phyloP scores from a whole-genome alignment of 2,797 vertebrate species.

The Pseudomugil gertrudae region DNA sequence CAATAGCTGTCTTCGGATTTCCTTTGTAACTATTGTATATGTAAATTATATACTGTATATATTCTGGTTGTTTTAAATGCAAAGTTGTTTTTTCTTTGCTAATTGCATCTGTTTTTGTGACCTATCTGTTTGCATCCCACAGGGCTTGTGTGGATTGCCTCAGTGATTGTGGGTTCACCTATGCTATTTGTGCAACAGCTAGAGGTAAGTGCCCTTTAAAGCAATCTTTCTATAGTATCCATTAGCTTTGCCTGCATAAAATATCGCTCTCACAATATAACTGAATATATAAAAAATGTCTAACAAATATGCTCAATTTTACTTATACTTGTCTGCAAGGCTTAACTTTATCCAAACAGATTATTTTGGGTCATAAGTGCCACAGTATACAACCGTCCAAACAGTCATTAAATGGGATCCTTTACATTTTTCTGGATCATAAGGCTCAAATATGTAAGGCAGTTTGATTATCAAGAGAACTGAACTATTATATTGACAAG shows the following conservation, averaged over 20 bases:
- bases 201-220: constrained; percentile 71
- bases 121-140: constrained; percentile 17
- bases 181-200: constrained; percentile 88
- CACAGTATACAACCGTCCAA: no score
- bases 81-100: background rate
- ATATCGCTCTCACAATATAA: background rate
- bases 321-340: no score
- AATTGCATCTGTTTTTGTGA: background rate
- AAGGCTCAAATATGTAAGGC: background rate
- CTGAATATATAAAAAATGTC: background rate
- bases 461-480: background rate
- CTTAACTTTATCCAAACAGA: no score
- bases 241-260: background rate
- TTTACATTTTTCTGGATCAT: background rate
- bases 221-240: background rate
- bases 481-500: no score
- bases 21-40: background rate
- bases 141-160: constrained; percentile 85
- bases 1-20: background rate
- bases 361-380: no score
- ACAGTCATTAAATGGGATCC: background rate
- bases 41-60: background rate
- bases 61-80: background rate
- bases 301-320: no score
- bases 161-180: constrained; percentile 85